Conservation (phyloP, 2,113 vertebrate genomes). For the Canis aureus region DNA sequence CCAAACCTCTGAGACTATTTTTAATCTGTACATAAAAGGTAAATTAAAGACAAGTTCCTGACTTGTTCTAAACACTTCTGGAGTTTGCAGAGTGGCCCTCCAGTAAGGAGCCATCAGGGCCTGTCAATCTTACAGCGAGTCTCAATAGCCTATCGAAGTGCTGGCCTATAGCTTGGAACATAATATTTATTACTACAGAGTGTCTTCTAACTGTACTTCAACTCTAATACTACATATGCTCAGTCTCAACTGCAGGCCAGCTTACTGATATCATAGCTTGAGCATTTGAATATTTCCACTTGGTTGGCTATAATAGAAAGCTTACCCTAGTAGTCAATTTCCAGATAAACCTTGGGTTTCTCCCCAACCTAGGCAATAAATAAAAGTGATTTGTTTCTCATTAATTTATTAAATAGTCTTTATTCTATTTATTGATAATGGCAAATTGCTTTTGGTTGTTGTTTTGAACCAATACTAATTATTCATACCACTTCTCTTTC, state of each 20-base stretch:
- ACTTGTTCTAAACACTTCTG: constrained; percentile 63
- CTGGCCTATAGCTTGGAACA: constrained; percentile 45
- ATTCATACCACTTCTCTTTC: background rate
- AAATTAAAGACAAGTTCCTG: constrained; percentile 61
- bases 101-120: constrained; percentile 16
- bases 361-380: background rate
- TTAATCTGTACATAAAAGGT: constrained; percentile 44
- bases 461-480: constrained; percentile 1
- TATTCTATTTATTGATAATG: background rate
- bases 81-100: constrained; percentile 53
- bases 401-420: background rate
- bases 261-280: background rate
- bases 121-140: constrained; percentile 17
- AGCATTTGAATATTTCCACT: constrained; percentile 47
- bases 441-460: background rate
- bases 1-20: constrained; percentile 58
- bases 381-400: background rate
- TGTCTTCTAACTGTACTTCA: constrained; percentile 64
- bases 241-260: background rate
- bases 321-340: background rate
- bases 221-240: constrained; percentile 33
- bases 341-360: background rate
- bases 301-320: background rate
- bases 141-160: constrained; percentile 61
- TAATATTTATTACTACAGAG: constrained; percentile 64